Percentiles rank a stretch among this genome's conserved stretches.
phyloP scores from a whole-genome alignment of 2,113 vertebrate genomes.

The Plecturocebus donacophilus region DNA sequence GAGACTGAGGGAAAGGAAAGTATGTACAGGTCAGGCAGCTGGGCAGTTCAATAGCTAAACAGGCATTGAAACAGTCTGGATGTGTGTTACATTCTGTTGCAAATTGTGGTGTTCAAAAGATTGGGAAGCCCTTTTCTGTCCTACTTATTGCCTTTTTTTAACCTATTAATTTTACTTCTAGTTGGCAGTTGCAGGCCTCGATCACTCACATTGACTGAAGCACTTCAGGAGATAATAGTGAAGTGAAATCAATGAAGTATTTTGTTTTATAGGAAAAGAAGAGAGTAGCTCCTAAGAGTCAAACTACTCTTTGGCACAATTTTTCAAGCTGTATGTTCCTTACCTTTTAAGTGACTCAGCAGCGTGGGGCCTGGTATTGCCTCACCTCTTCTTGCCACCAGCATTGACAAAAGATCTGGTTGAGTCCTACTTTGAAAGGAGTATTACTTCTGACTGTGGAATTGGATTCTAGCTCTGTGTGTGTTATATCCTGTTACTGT shows the following conservation, averaged over 20 bases:
- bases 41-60: background rate
- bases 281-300: background rate
- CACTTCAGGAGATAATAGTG: background rate
- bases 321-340: background rate
- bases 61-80: background rate
- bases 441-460: conserved; percentile 30
- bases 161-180: background rate
- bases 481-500: conserved; percentile 46
- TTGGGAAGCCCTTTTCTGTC: background rate
- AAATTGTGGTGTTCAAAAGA: conserved; percentile 19
- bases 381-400: background rate
- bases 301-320: background rate
- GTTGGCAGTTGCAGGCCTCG: background rate
- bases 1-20: background rate
- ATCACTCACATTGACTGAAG: background rate
- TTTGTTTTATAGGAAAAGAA: background rate
- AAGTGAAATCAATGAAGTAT: background rate
- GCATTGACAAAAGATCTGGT: background rate
- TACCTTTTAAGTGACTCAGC: conserved; percentile 9
- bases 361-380: background rate
- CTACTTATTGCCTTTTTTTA: background rate
- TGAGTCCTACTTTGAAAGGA: conserved; percentile 46
- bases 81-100: background rate
- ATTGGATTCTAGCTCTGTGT: background rate
- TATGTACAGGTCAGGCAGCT: background rate